Conservation (phyloP, 23 tunicate genomes). For the Oikopleura vanhoeffeni region DNA sequence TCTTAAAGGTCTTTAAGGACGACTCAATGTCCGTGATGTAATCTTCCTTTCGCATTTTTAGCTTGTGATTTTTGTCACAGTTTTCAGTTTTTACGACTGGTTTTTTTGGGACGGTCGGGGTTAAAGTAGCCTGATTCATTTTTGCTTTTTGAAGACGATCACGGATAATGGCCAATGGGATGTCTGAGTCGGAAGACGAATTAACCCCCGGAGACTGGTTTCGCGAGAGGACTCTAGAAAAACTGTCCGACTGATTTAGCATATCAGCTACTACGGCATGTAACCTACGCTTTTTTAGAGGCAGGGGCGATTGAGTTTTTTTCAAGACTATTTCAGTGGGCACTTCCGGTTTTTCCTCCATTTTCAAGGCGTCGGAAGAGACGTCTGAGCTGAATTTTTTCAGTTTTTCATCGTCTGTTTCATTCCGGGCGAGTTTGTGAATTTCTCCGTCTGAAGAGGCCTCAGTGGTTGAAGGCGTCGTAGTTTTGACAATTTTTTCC, state of each 20-base stretch:
- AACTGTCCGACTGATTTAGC: background rate
- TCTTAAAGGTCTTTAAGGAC: background rate
- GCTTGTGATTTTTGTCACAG: background rate
- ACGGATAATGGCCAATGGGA: background rate
- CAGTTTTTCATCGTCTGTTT: conserved; percentile 12
- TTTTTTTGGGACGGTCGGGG: background rate
- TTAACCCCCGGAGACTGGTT: background rate
- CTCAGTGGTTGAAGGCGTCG: background rate
- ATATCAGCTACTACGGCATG: background rate
- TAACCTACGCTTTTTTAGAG: background rate
- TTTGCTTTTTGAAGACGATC: background rate
- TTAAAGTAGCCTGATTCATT: background rate
- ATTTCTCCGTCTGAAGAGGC: background rate
- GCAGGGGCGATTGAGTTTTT: background rate
- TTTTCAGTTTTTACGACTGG: background rate
- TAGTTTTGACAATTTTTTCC: background rate
- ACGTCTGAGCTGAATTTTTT: background rate
- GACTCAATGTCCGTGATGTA: background rate
- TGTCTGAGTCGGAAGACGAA: background rate
- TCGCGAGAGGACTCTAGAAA: background rate
- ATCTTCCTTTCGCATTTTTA: background rate
- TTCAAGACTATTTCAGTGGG: background rate
- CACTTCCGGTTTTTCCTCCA: background rate
- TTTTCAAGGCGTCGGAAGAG: background rate
- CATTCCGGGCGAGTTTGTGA: background rate